Evolutionary conservation across 2,113 vertebrate species (phyloP), one percentile per base, ranked within the genome.

Genomic region (Coregonus clupeaformis): DNA sequence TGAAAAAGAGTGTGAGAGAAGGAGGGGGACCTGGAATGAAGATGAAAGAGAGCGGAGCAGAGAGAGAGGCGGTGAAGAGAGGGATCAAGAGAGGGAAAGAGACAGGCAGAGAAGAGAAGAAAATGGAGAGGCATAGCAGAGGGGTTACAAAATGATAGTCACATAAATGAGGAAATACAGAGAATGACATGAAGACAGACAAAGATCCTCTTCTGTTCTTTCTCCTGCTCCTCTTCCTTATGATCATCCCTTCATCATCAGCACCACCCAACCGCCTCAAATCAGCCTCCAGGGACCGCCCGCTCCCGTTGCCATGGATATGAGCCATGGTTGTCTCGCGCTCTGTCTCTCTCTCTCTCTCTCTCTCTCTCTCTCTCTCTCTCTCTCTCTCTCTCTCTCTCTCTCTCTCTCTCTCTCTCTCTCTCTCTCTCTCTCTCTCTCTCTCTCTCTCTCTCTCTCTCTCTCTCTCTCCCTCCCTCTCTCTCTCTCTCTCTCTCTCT

Each of bases 221-320:
- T 78, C 63, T 86, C 59, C 22, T 29, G 71, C 27, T 83, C 80
- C 77, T 82, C 72, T 49, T 62, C 71, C 22, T 60, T 18, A 25
- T 30, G 20, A 32, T 16, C 71, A 14, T 12, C 59, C 57, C 82
- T 80, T 83, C 84, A 82, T 86, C 88, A 84, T 75, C 83, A 72
- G 83, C 81, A 88, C 81, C 84, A 85, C 86, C 85, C 85, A 80
- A 84, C 79, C 76, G 81, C 85, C 80, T 77, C 86, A 84, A 88
- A 88, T 86, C 87, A 87, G 87, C 86, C 63, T 9, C 25, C 63
- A 65, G 22, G 24, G 25, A 65, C 63, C 63, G 27, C 59, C 20
- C 49, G n/a, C 27, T 89, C 88, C 88, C 88, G 85, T 91, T 89
- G 86, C 87, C 88, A 83, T 89, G 89, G 84, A 85, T 86, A 89